Evolutionary conservation across 2,888 invertebrate species (phyloP), one percentile per base, ranked within the genome.

Genomic region (Limenitis camilla): DNA sequence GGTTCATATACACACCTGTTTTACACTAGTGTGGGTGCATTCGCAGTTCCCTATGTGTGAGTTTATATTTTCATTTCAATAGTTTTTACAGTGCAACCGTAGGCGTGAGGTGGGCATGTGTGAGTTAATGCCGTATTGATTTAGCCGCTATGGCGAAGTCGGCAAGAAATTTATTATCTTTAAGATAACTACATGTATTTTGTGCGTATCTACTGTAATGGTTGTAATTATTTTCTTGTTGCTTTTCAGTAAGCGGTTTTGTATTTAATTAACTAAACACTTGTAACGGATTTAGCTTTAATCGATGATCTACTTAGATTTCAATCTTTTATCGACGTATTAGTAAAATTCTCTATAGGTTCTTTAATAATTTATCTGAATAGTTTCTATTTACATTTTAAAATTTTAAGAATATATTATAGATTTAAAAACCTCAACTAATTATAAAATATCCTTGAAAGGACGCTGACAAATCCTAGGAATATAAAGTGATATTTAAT

Each of bases 31-130:
- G 82, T 78, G 75, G 55, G 72, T 68, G 66, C 56, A 58, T 60
- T 56, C 52, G 59, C 57, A 48, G 51, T 50, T 60, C 51, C 41
- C 64, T 62, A 65, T 69, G 72, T 76, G 81, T 74, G 77, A 63
- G 73, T 70, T 76, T 82, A 85, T 86, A 85, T 81, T 85, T 85
- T 86, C 82, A 83, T 84, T 85, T 78, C 76, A 76, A 83, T 86
- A 86, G 86, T 86, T 86, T 86, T 86, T 86, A 81, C 70, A 60
- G 59, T 78, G 80, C 81, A 76, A 64, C 67, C 61, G 84, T 83
- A 74, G 63, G 79, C 60, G 79, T 78, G 61, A 61, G 56, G 57
- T 67, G 63, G 53, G 52, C 40, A 51, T 76, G 85, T 86, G 83
- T 83, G 83, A 55, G 85, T 83, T 81, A 81, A 84, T 81, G 73